A percentile compares a stretch with the other conserved stretches of the same genome.
phyloP scores from a whole-genome alignment of 2,888 invertebrate species.

The Prosopocoilus inquinatus region DNA sequence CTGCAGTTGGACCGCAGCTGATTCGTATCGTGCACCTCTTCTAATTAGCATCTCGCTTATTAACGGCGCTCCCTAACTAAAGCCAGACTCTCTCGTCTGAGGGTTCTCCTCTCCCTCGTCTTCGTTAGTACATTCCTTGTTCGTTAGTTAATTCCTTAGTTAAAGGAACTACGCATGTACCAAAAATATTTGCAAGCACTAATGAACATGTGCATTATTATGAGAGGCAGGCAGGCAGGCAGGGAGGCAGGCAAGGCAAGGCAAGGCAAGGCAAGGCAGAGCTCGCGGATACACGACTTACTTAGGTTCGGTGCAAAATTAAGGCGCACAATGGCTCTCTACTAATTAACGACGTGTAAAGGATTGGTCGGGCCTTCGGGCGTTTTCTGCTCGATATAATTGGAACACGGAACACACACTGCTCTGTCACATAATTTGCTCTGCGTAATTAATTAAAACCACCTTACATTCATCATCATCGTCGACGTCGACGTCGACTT shows the following conservation, averaged over 20 bases:
- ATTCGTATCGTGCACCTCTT: slow-evolving; percentile 25
- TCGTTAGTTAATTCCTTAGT: slow-evolving; percentile 34
- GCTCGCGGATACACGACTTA: slow-evolving; percentile 13
- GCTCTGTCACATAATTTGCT: no score
- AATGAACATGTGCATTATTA: slow-evolving; percentile 30
- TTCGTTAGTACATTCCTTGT: slow-evolving; percentile 34
- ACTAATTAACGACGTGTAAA: slow-evolving; percentile 18
- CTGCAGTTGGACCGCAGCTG: slow-evolving; percentile 14
- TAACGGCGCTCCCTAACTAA: slow-evolving; percentile 23
- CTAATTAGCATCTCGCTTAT: slow-evolving; percentile 32
- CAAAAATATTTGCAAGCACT: slow-evolving; percentile 33
- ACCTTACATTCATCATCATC: no score
- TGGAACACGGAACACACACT: neutral
- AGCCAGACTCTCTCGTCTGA: slow-evolving; percentile 21
- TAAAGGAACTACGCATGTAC: slow-evolving; percentile 33
- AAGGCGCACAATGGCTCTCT: slow-evolving; percentile 14
- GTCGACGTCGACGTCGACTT: no score
- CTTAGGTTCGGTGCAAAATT: slow-evolving; percentile 8
- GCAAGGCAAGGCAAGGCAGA: slow-evolving; percentile 5
- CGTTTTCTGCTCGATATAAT: slow-evolving; percentile 17
- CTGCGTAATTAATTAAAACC: no score
- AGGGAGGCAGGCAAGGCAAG: neutral
- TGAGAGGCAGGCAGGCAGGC: slow-evolving; percentile 7
- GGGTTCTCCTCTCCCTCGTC: slow-evolving; percentile 26
- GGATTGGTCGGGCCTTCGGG: slow-evolving; percentile 15